Evolutionary conservation across 2,113 vertebrate genomes (phyloP).

Genomic region (Etheostoma cragini): DNA sequence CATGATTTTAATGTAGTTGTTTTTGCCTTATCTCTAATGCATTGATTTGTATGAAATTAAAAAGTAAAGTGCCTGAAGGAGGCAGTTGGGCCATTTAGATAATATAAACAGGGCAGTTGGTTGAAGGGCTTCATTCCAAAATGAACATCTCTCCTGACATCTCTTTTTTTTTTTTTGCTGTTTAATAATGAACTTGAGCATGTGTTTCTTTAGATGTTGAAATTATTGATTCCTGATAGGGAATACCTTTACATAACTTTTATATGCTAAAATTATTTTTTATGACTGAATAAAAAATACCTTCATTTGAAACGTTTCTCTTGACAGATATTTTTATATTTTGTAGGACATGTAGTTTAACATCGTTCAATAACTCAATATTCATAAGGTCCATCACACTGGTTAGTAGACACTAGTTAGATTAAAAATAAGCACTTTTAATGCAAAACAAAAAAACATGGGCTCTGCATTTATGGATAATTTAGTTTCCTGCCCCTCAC

Average conservation of each 20-base stretch:
- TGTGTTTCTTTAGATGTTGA: conserved; percentile 25
- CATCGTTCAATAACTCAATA: not conserved
- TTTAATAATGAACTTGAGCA: conserved; percentile 8
- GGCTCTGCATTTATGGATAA: not conserved
- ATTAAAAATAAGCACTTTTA: no score
- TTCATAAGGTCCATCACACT: not conserved
- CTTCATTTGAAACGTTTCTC: conserved; percentile 26
- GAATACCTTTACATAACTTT: conserved; percentile 53
- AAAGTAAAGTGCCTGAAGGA: conserved; percentile 32
- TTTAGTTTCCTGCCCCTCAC: not conserved
- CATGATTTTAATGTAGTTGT: conserved; percentile 21
- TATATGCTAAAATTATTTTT: conserved; percentile 48
- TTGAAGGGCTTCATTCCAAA: conserved; percentile 42
- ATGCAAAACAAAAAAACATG: not conserved
- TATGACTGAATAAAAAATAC: conserved; percentile 59
- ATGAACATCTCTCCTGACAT: conserved; percentile 3
- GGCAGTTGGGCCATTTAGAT: conserved; percentile 12
- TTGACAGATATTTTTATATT: conserved; percentile 6
- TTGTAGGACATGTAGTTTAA: not conserved
- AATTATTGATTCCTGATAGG: conserved; percentile 45
- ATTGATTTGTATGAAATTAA: conserved; percentile 12
- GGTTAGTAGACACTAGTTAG: not conserved
- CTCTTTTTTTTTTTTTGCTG: conserved; percentile 35
- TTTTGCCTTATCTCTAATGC: conserved; percentile 37
- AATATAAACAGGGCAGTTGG: not conserved